phyloP scores from a whole-genome alignment of 2,888 invertebrate genomes.

The Hylaea fasciaria region DNA sequence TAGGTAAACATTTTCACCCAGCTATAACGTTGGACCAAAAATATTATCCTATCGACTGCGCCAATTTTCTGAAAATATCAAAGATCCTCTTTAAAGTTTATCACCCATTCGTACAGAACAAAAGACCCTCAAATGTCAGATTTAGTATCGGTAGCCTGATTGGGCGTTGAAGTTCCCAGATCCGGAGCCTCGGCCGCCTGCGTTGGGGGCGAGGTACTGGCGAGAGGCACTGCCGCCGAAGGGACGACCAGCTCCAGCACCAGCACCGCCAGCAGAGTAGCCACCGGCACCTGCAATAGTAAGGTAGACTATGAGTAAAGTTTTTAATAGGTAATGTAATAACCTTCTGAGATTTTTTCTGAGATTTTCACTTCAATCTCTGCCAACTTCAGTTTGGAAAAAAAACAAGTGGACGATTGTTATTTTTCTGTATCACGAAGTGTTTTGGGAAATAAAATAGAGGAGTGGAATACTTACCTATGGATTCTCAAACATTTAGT shows the following conservation, averaged over 20 bases:
- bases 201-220: conserved; percentile 76
- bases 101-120: conserved; percentile 25
- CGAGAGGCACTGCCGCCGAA: conserved; percentile 68
- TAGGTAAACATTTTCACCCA: conserved; percentile 12
- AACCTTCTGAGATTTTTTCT: too few relatives aligned
- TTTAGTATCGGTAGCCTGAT: conserved; percentile 76
- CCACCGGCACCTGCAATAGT: conserved; percentile 41
- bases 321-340: too few relatives aligned
- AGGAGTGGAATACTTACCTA: too few relatives aligned
- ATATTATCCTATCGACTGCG: conserved; percentile 10
- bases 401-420: too few relatives aligned
- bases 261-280: conserved; percentile 44
- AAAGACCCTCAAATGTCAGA: conserved; percentile 49
- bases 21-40: conserved; percentile 31
- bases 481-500: too few relatives aligned
- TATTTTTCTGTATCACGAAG: too few relatives aligned
- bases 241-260: conserved; percentile 43
- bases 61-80: background rate
- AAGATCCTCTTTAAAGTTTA: conserved; percentile 5
- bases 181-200: conserved; percentile 69
- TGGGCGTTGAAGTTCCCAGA: conserved; percentile 78
- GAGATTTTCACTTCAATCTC: too few relatives aligned
- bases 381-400: too few relatives aligned
- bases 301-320: background rate
- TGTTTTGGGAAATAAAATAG: too few relatives aligned